Evolutionary conservation across 2,888 invertebrate genomes (phyloP).

Genomic region (Trachelus iudaicus): DNA sequence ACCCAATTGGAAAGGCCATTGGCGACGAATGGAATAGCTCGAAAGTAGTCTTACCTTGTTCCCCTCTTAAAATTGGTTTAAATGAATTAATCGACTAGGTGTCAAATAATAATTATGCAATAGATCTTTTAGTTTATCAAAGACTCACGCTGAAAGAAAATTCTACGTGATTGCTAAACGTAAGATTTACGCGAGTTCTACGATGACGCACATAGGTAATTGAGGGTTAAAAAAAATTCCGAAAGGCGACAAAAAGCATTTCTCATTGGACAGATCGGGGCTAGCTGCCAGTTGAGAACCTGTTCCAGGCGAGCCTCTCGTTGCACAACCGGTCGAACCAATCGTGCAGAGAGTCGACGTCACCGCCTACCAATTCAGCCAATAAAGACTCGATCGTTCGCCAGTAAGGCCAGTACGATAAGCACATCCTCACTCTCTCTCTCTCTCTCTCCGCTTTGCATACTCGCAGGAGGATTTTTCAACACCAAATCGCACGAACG

Average conservation of each 20-base stretch:
- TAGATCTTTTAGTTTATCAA: no score
- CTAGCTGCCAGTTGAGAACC: conserved; percentile 20
- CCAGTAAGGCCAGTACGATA: neutral
- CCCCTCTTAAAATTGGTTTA: no score
- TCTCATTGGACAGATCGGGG: neutral
- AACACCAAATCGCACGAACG: neutral
- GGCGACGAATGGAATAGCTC: no score
- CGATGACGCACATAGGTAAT: no score
- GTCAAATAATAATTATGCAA: no score
- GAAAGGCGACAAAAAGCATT: neutral
- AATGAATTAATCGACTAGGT: no score
- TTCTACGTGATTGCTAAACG: no score
- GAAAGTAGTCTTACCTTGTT: no score
- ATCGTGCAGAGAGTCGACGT: conserved; percentile 13
- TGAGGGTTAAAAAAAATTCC: neutral
- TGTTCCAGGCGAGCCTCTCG: conserved; percentile 22
- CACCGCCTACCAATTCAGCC: conserved; percentile 7
- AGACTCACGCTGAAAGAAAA: no score
- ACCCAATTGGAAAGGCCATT: no score
- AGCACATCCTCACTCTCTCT: neutral
- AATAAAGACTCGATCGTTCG: conserved; percentile 32
- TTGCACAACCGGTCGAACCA: conserved; percentile 15
- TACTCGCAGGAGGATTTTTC: neutral
- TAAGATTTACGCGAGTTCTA: no score
- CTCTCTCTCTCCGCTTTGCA: no score